Conservation (phyloP, 2,797 vertebrate species). For the Knipowitschia caucasica region DNA sequence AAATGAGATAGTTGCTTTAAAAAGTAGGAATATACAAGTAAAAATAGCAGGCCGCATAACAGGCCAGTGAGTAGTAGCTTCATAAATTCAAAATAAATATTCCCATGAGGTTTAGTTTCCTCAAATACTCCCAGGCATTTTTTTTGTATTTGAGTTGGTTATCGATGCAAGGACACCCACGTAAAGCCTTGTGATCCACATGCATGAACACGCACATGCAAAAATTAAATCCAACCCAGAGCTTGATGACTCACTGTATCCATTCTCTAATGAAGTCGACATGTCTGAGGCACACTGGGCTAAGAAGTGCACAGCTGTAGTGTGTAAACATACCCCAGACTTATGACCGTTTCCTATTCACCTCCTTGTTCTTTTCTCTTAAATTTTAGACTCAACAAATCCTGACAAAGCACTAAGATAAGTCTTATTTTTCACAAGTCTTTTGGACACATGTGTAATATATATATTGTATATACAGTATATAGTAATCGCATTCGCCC, state of each 20-base stretch:
- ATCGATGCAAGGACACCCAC: background rate
- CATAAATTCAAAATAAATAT: background rate
- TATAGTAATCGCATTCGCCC: constrained; percentile 24
- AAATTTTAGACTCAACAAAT: constrained; percentile 22
- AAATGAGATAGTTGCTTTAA: too few species aligned
- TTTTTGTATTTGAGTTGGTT: background rate
- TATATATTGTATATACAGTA: too few species aligned
- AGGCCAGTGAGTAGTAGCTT: too few species aligned
- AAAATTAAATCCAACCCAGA: constrained; percentile 48
- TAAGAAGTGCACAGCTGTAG: constrained; percentile 64
- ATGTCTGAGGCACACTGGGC: constrained; percentile 36
- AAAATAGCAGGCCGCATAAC: too few species aligned
- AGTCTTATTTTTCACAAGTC: constrained; percentile 18
- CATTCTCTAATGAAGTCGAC: constrained; percentile 62
- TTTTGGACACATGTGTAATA: too few species aligned
- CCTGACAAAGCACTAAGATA: constrained; percentile 25
- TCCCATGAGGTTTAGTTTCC: background rate
- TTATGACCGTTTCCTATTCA: constrained; percentile 52
- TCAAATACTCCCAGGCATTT: background rate
- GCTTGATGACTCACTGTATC: constrained; percentile 64
- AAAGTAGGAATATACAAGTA: too few species aligned
- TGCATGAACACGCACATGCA: constrained; percentile 29
- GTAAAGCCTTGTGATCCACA: constrained; percentile 15
- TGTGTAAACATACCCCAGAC: constrained; percentile 60
- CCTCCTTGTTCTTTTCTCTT: constrained; percentile 23